Conservation (phyloP, 2,888 invertebrate genomes). For the Trissonchulus sp. region DNA sequence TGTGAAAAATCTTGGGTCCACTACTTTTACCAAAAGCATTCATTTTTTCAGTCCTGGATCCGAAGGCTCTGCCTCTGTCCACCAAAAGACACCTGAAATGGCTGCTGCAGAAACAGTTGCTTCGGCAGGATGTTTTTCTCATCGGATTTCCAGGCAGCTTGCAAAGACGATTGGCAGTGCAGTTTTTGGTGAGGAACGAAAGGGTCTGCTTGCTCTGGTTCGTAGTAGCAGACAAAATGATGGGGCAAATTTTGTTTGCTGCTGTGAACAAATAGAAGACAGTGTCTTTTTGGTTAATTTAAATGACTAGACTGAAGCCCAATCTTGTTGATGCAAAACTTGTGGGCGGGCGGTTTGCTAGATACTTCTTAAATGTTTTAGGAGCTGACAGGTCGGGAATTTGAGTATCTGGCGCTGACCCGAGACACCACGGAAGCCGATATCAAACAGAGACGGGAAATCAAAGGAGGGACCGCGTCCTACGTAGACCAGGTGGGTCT, state of each 20-base stretch:
- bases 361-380: too few relatives aligned
- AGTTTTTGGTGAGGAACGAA: constrained; percentile 62
- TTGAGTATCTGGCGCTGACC: constrained; percentile 86
- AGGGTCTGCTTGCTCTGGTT: background rate
- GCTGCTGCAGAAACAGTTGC: constrained; percentile 88
- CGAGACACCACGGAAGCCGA: constrained; percentile 95
- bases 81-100: constrained; percentile 73
- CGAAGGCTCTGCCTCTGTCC: too few relatives aligned
- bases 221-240: too few relatives aligned
- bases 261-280: too few relatives aligned
- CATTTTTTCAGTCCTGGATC: too few relatives aligned
- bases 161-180: constrained; percentile 73
- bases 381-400: constrained; percentile 78
- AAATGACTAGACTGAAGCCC: too few relatives aligned
- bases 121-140: constrained; percentile 90
- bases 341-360: too few relatives aligned
- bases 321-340: too few relatives aligned
- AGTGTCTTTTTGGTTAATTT: too few relatives aligned
- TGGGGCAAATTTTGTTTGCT: too few relatives aligned
- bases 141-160: constrained; percentile 81
- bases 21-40: too few relatives aligned
- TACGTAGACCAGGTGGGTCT: constrained; percentile 78
- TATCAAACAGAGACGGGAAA: constrained; percentile 88
- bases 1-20: too few relatives aligned
- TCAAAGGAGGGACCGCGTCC: constrained; percentile 73